A percentile compares a stretch with the other conserved stretches of the same genome.
Evolutionary conservation across 23 tunicate genomes (phyloP).

Genomic region (Aplidium turbinatum): DNA sequence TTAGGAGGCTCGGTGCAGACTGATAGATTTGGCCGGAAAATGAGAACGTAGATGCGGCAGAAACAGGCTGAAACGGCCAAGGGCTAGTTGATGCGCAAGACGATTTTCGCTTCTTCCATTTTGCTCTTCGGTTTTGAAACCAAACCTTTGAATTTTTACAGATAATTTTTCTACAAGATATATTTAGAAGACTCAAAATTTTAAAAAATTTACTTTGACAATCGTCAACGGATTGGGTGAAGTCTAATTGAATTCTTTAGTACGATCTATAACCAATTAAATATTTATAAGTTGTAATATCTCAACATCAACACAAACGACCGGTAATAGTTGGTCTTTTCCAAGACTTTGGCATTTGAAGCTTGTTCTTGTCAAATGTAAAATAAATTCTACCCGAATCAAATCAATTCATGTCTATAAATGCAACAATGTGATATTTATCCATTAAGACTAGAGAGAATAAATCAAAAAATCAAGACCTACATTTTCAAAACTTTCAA

Average conservation of each 20-base stretch:
- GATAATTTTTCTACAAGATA: slow-evolving; percentile 6
- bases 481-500: too few relatives aligned
- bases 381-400: too few relatives aligned
- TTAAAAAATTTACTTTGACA: slow-evolving; percentile 5
- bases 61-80: slow-evolving; percentile 43
- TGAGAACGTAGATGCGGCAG: slow-evolving; percentile 38
- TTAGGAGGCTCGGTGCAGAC: slow-evolving; percentile 20
- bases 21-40: slow-evolving; percentile 67
- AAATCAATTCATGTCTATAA: too few relatives aligned
- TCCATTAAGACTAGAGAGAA: too few relatives aligned
- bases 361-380: too few relatives aligned
- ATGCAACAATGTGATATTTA: too few relatives aligned
- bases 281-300: slow-evolving; percentile 17
- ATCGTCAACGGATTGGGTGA: not conserved
- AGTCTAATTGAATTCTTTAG: slow-evolving; percentile 23
- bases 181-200: too few relatives aligned
- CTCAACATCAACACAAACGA: too few relatives aligned
- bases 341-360: too few relatives aligned
- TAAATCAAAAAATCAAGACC: too few relatives aligned
- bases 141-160: slow-evolving; percentile 62
- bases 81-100: slow-evolving; percentile 21
- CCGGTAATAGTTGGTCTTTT: too few relatives aligned
- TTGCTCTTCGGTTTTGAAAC: slow-evolving; percentile 97
- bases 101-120: slow-evolving; percentile 87
- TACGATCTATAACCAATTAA: not conserved